phyloP scores from a whole-genome alignment of 2,113 vertebrate species.

The Antechinus stuartii region DNA sequence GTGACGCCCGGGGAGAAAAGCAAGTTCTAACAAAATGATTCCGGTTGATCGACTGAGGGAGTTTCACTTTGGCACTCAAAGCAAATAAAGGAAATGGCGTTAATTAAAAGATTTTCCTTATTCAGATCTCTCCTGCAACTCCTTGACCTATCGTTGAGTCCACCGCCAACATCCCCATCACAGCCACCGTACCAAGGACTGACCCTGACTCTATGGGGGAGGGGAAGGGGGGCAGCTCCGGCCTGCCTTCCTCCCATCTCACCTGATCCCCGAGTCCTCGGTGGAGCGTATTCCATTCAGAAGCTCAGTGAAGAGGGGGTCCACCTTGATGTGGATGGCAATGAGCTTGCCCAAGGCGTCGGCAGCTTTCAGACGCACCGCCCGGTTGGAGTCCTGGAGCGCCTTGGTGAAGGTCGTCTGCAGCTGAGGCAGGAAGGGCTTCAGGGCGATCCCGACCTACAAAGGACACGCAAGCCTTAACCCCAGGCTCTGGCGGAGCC shows the following conservation, averaged over 20 bases:
- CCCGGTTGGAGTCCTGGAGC: constrained; percentile 94
- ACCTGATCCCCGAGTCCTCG: constrained; percentile 96
- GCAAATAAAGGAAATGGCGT: too few species aligned
- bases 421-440: constrained; percentile 97
- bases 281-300: constrained; percentile 92
- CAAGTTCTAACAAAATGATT: neutral
- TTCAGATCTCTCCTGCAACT: neutral
- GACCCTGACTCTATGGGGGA: neutral
- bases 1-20: neutral
- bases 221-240: too few species aligned
- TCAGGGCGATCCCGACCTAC: constrained; percentile 96
- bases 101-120: neutral
- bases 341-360: constrained; percentile 96
- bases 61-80: neutral
- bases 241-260: neutral
- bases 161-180: too few species aligned
- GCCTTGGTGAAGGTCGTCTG: constrained; percentile 99
- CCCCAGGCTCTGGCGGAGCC: neutral
- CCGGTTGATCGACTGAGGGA: too few species aligned
- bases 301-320: constrained; percentile 96
- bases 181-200: too few species aligned
- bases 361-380: constrained; percentile 93
- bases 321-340: constrained; percentile 96
- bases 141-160: neutral
- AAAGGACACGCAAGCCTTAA: neutral